These are phyloP conservation scores for Elysia crispata DNA, from an alignment of 2,888 invertebrate genomes.

Conservation along the genomic window DNA sequence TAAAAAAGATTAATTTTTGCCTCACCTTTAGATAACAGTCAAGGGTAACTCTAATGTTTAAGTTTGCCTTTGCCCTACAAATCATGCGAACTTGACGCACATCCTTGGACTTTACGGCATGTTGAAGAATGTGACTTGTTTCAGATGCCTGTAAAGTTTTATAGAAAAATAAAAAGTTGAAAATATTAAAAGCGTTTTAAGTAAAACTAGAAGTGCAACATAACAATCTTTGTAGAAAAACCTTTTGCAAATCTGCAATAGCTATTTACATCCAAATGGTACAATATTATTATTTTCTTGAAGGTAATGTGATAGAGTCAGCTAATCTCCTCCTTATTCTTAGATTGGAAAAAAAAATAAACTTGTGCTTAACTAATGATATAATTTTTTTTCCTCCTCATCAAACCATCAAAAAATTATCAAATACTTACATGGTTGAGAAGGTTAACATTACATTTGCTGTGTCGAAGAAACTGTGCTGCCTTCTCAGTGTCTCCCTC, in stretches of 20 bases:
- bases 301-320: neutral
- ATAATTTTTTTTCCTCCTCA: neutral
- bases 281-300: too few relatives aligned
- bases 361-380: too few relatives aligned
- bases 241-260: too few relatives aligned
- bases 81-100: constrained; percentile 62
- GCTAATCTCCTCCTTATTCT: too few relatives aligned
- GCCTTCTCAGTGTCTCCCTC: constrained; percentile 67
- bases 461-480: constrained; percentile 61
- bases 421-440: constrained; percentile 63
- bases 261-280: too few relatives aligned
- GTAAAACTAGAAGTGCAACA: neutral
- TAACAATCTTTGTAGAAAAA: neutral
- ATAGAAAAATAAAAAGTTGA: neutral
- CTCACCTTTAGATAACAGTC: constrained; percentile 67
- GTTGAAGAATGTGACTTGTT: constrained; percentile 68
- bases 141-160: constrained; percentile 56
- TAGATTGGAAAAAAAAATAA: too few relatives aligned
- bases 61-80: constrained; percentile 68
- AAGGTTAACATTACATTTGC: constrained; percentile 69
- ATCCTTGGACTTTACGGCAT: constrained; percentile 64
- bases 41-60: constrained; percentile 65
- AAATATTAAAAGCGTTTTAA: neutral
- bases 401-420: neutral
- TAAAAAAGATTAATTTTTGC: neutral